A percentile compares a stretch with the other conserved stretches of the same genome.
These are phyloP conservation scores for Stenotaenia linearis DNA, from an alignment of 2,888 invertebrate genomes.

Conservation along the genomic window DNA sequence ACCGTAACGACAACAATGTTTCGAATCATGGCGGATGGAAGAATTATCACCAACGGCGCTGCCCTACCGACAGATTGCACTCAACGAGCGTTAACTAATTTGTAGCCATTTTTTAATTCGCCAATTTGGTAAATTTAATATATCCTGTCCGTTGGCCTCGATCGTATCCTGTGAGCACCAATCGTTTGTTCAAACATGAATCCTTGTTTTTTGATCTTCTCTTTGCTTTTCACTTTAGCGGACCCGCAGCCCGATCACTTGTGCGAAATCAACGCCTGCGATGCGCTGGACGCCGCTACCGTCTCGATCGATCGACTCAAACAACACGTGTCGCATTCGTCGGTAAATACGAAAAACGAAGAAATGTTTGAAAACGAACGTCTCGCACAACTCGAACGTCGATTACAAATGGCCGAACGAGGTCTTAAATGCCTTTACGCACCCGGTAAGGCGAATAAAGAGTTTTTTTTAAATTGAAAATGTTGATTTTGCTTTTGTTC, in stretches of 20 bases:
- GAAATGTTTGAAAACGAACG: background rate
- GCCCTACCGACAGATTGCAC: too few species aligned
- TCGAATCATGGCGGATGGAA: too few species aligned
- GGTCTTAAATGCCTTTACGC: background rate
- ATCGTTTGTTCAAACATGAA: too few species aligned
- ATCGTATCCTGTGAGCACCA: too few species aligned
- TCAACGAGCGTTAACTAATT: too few species aligned
- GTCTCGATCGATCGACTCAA: background rate
- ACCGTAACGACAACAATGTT: too few species aligned
- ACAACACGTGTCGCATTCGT: background rate
- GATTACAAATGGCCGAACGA: background rate
- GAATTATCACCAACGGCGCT: too few species aligned
- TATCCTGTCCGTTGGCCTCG: too few species aligned
- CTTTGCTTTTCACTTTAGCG: too few species aligned
- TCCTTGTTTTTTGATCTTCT: too few species aligned
- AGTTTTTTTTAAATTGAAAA: background rate
- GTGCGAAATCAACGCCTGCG: slow-evolving; percentile 30
- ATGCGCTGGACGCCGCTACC: slow-evolving; percentile 24
- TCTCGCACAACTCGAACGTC: background rate
- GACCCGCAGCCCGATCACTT: background rate
- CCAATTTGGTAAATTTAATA: too few species aligned
- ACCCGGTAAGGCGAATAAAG: background rate
- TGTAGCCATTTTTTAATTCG: too few species aligned
- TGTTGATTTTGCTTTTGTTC: background rate
- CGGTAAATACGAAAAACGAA: background rate